Evolutionary conservation across 1,140 invertebrate species (phyloP).

Genomic region (Chionoecetes opilio): DNA sequence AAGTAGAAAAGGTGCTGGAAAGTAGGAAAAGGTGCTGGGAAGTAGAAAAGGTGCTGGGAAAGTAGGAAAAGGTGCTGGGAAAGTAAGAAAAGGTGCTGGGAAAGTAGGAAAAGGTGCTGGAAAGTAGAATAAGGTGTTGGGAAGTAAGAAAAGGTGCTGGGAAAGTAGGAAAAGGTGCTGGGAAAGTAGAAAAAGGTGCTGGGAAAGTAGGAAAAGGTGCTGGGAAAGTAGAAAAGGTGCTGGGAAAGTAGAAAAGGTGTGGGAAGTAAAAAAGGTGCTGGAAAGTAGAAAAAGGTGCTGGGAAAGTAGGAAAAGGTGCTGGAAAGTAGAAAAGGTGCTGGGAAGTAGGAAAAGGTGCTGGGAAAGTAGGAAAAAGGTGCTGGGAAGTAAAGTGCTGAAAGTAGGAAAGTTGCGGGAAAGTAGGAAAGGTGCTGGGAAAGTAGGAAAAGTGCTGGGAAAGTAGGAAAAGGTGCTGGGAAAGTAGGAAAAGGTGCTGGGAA

Average conservation of each 20-base stretch:
- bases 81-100: not conserved
- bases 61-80: not conserved
- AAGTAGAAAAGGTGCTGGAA: not conserved
- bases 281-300: not conserved
- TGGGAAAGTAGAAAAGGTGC: not conserved
- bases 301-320: not conserved
- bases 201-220: not conserved
- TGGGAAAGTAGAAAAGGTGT: too few species aligned
- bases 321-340: too few species aligned
- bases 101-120: too few species aligned
- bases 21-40: not conserved
- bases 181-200: too few species aligned
- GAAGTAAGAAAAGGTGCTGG: not conserved
- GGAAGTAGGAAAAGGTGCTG: too few species aligned
- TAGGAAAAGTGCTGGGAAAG: not conserved
- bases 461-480: not conserved
- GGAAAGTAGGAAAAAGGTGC: not conserved
- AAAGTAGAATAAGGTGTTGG: too few species aligned
- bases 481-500: too few species aligned
- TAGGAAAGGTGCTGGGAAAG: too few species aligned
- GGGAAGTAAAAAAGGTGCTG: too few species aligned
- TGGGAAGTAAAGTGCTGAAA: too few species aligned
- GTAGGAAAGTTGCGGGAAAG: not conserved
- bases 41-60: too few species aligned
- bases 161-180: not conserved